Conservation (phyloP, 2,888 invertebrate genomes). For the Hyposoter didymator region DNA sequence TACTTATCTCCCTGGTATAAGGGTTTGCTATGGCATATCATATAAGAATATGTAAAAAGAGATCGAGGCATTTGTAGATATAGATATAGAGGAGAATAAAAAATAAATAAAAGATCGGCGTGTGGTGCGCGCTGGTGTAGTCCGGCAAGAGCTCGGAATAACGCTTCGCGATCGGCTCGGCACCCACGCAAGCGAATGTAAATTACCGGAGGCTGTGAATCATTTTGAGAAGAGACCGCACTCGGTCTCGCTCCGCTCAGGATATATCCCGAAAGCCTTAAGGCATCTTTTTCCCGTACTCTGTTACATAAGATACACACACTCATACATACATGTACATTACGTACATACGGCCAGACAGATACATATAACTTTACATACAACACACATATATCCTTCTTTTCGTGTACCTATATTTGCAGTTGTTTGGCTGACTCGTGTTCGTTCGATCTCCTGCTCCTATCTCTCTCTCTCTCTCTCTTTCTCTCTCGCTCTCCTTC, state of each 20-base stretch:
- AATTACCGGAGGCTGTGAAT: constrained; percentile 84
- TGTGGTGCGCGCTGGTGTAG: constrained; percentile 36
- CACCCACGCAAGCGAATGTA: constrained; percentile 83
- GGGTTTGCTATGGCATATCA: neutral
- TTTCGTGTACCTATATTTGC: constrained; percentile 32
- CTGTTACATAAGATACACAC: constrained; percentile 69
- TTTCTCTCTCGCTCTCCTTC: neutral
- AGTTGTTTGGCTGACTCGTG: constrained; percentile 58
- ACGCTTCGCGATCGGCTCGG: constrained; percentile 67
- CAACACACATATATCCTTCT: constrained; percentile 17
- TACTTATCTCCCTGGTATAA: neutral
- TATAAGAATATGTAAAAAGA: constrained; percentile 35
- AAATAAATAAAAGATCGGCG: constrained; percentile 36
- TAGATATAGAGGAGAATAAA: constrained; percentile 11
- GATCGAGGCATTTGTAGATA: constrained; percentile 4
- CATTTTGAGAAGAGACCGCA: constrained; percentile 79
- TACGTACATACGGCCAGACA: neutral
- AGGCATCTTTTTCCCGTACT: constrained; percentile 64
- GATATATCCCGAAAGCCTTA: constrained; percentile 69
- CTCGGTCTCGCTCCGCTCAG: constrained; percentile 65
- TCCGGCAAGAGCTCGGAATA: constrained; percentile 64
- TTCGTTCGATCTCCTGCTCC: constrained; percentile 46
- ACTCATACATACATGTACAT: constrained; percentile 23
- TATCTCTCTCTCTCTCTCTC: constrained; percentile 37
- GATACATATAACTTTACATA: constrained; percentile 20